These are phyloP conservation scores for Polylopha cassiicola DNA, from an alignment of 2,888 invertebrate genomes.

Conservation along the genomic window DNA sequence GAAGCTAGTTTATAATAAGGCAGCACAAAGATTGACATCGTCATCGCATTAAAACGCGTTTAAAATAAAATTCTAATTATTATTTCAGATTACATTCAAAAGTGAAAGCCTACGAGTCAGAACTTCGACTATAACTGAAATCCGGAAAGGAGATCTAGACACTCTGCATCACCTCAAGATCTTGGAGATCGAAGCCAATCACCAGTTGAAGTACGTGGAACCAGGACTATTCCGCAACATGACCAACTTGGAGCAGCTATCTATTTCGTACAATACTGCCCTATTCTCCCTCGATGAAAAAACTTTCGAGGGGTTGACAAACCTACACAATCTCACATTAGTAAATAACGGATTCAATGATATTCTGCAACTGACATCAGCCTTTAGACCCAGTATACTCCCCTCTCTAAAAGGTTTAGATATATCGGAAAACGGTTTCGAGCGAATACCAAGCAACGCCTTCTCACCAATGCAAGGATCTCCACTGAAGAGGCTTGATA, in stretches of 20 bases:
- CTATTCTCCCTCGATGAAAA: constrained; percentile 57
- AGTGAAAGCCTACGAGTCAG: constrained; percentile 64
- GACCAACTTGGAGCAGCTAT: constrained; percentile 64
- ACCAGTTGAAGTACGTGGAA: constrained; percentile 63
- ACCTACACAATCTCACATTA: constrained; percentile 67
- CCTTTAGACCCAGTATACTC: constrained; percentile 57
- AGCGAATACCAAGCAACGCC: constrained; percentile 54
- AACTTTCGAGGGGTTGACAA: constrained; percentile 70
- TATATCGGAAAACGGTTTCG: constrained; percentile 74
- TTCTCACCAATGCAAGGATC: constrained; percentile 68
- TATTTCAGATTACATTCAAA: constrained; percentile 52
- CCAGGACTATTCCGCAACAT: constrained; percentile 70
- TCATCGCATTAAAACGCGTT: background rate
- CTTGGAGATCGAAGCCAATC: constrained; percentile 75
- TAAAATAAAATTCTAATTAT: constrained; percentile 6
- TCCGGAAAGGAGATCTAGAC: constrained; percentile 62
- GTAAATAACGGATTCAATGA: constrained; percentile 75
- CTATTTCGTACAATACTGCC: constrained; percentile 74
- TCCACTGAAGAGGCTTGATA: constrained; percentile 57
- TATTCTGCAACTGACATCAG: constrained; percentile 57
- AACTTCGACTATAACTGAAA: constrained; percentile 64
- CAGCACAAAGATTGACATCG: constrained; percentile 6
- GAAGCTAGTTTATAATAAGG: too few relatives aligned
- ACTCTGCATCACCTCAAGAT: constrained; percentile 50
- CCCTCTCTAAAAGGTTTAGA: constrained; percentile 66